Conservation (phyloP, 2,113 vertebrate species). For the Rhinoderma darwinii region DNA sequence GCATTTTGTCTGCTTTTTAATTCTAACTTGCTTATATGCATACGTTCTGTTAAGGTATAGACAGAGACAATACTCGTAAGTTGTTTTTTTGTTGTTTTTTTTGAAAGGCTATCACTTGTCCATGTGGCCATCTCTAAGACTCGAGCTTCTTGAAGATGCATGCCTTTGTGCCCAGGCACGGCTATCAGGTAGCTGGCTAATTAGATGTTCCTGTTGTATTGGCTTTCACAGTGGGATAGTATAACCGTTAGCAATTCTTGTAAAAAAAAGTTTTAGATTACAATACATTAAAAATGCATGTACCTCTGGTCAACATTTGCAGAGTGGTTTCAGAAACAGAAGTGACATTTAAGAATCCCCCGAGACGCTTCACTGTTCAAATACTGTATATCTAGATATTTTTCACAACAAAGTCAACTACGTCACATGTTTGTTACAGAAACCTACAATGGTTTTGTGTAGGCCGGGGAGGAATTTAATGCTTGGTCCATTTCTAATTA, state of each 20-base stretch:
- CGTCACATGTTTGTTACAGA: constrained; percentile 23
- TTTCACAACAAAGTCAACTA: not conserved
- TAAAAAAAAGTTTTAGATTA: constrained; percentile 75
- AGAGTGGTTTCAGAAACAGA: constrained; percentile 65
- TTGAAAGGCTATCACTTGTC: constrained; percentile 28
- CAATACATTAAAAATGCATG: constrained; percentile 81
- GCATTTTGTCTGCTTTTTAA: not conserved
- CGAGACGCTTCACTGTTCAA: constrained; percentile 56
- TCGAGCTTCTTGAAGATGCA: constrained; percentile 56
- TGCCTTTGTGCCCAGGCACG: constrained; percentile 50
- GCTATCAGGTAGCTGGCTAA: constrained; percentile 71
- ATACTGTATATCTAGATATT: constrained; percentile 38
- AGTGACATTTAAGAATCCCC: constrained; percentile 65
- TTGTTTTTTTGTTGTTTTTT: constrained; percentile 3
- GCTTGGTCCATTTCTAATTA: constrained; percentile 56
- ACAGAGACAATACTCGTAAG: not conserved
- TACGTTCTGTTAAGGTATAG: not conserved
- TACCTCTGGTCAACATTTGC: constrained; percentile 65
- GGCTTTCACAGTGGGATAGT: constrained; percentile 75
- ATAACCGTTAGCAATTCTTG: constrained; percentile 75
- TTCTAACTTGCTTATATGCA: not conserved
- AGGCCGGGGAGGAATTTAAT: constrained; percentile 2
- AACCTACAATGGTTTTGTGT: constrained; percentile 19
- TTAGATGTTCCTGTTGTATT: constrained; percentile 75
- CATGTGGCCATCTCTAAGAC: constrained; percentile 34